Evolutionary conservation across 1,140 invertebrate species (phyloP), one percentile per base, ranked within the genome.

Genomic region (Lerema accius): DNA sequence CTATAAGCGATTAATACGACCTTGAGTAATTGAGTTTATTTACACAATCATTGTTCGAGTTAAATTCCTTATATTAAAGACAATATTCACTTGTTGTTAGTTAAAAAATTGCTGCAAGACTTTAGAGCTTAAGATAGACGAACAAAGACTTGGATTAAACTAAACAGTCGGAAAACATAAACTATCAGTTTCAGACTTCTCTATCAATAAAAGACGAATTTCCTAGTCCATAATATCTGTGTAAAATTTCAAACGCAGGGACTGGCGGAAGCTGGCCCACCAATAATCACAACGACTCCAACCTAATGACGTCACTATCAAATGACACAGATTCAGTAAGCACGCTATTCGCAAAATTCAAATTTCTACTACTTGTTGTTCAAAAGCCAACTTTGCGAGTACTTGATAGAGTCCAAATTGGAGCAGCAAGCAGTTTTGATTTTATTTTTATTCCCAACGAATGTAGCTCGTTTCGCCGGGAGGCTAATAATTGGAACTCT

Each of bases 401-500:
- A 16, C 6, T 11, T 35, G 16, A 59, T 65, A 59, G 39, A 62
- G 58, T 61, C 32, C 32, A 65, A 64, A 49, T 32, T 59, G 40
- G 17, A 50, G 9, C 17, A 26, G 42, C 26, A 23, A 45, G 43
- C 43, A 37, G 35, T 35, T 45, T 23, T 55, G 45, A 49, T 58
- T 70, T 70, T 59, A 62, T 67, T 68, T 67, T 73, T 70, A 69
- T 68, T 69, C 63, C 43, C 55, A 55, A 53, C 62, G 63, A 76
- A 73, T 73, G 63, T 64, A 76, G 61, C 65, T 65, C 73, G 65
- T 73, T 66, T 69, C 50, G 48, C 56, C 53, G 58, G 63, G 40
- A 69, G 65, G 48, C 61, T 71, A 60, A 67, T 74, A 74, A 77
- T 71, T 69, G 65, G 61, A 58, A 60, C 50, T 62, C 58, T 62